phyloP scores from a whole-genome alignment of 2,113 vertebrate species.

The Sterrhoptilus dennistouni region DNA sequence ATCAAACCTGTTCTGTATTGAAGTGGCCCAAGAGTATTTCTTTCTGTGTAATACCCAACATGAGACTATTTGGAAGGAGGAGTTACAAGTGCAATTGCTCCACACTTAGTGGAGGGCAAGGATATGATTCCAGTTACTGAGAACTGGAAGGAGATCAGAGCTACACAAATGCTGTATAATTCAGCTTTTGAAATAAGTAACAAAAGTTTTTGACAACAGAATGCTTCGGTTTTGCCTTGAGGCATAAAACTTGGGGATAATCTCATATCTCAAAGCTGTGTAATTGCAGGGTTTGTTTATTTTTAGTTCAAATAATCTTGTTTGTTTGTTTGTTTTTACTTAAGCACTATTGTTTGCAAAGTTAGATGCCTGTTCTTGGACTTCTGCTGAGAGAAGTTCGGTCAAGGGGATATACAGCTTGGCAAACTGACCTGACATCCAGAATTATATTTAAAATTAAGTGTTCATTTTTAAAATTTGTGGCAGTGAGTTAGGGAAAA shows the following conservation, averaged over 20 bases:
- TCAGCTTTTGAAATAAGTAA: neutral
- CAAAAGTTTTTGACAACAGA: neutral
- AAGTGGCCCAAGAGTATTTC: neutral
- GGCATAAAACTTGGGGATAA: constrained; percentile 34
- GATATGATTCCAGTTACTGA: neutral
- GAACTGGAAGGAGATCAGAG: neutral
- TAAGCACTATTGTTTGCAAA: constrained; percentile 8
- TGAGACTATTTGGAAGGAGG: neutral
- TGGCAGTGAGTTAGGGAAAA: neutral
- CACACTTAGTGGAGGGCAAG: neutral
- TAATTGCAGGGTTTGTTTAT: neutral
- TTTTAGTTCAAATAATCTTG: constrained; percentile 8
- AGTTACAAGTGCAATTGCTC: constrained; percentile 12
- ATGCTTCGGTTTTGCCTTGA: neutral
- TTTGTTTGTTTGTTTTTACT: neutral
- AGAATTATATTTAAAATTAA: neutral
- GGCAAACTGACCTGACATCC: neutral
- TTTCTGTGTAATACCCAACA: neutral
- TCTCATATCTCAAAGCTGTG: constrained; percentile 10
- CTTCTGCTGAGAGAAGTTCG: constrained; percentile 31
- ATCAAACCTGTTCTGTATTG: neutral
- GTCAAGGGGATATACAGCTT: constrained; percentile 43
- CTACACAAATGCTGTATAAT: neutral
- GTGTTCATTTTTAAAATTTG: neutral
- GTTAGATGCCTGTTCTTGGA: neutral